These are phyloP conservation scores for Alfaro cultratus DNA, from an alignment of 2,797 vertebrate species.

Conservation along the genomic window DNA sequence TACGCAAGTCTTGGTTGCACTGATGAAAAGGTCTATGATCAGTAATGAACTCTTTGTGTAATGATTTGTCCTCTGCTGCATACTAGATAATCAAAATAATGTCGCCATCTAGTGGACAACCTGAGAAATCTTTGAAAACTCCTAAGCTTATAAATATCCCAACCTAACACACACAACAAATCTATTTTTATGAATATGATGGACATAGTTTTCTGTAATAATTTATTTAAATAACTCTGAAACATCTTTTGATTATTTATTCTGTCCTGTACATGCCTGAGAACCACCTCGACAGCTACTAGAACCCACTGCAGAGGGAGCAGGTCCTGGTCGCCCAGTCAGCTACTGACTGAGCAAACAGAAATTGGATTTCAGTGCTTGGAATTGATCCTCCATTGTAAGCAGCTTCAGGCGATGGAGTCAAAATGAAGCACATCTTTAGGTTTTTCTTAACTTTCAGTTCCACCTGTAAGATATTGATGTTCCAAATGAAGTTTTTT, in stretches of 20 bases:
- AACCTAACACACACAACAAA: no score
- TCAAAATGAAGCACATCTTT: slow-evolving; percentile 92
- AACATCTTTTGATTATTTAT: not conserved
- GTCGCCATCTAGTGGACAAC: slow-evolving; percentile 69
- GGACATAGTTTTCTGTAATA: not conserved
- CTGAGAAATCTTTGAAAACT: not conserved
- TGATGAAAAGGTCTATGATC: not conserved
- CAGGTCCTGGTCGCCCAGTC: slow-evolving; percentile 90
- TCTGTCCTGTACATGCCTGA: not conserved
- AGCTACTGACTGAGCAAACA: slow-evolving; percentile 91
- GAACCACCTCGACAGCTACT: slow-evolving; percentile 84
- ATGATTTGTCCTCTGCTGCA: not conserved
- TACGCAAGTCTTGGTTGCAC: not conserved
- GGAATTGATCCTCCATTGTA: slow-evolving; percentile 88
- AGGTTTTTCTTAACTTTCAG: slow-evolving; percentile 86
- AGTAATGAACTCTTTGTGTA: not conserved
- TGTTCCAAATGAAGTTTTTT: slow-evolving; percentile 87
- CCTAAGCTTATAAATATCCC: not conserved
- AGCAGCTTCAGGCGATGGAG: slow-evolving; percentile 84
- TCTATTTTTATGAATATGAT: not conserved
- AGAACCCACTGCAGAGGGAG: slow-evolving; percentile 87
- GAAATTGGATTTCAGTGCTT: slow-evolving; percentile 89
- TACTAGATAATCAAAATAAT: slow-evolving; percentile 25
- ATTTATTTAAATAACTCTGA: not conserved
- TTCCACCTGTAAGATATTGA: slow-evolving; percentile 93